Percentiles rank a stretch among this genome's conserved stretches.
phyloP scores from a whole-genome alignment of 1,140 invertebrate genomes.

The Scylla paramamosain region DNA sequence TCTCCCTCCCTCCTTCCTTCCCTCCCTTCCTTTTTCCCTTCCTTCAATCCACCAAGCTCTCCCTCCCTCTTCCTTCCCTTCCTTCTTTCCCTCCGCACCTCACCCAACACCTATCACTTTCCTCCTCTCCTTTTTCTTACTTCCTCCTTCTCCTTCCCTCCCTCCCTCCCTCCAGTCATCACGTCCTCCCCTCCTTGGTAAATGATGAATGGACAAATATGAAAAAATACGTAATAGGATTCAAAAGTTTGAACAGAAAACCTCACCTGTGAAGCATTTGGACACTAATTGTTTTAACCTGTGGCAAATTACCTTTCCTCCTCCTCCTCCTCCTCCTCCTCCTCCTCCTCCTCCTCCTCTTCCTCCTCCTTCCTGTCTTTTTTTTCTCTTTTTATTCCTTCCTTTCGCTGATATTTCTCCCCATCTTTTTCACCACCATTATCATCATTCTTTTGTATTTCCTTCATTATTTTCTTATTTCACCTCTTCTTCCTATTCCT shows the following conservation, averaged over 20 bases:
- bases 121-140: no score
- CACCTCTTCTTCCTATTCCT: neutral
- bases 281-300: conserved; percentile 15
- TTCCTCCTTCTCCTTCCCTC: no score
- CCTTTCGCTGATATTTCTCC: no score
- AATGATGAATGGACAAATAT: neutral
- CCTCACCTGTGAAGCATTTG: neutral
- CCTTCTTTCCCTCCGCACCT: neutral
- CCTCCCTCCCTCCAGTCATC: neutral
- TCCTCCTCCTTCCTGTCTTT: neutral
- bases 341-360: neutral
- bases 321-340: neutral
- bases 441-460: no score
- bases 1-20: neutral
- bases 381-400: no score
- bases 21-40: no score
- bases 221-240: neutral
- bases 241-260: neutral
- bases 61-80: neutral
- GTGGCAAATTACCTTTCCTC: neutral
- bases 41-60: no score
- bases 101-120: no score
- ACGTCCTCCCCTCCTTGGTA: neutral
- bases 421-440: no score
- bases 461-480: no score